phyloP scores from a whole-genome alignment of 1,140 invertebrate species.

The Drosophila mauritiana region DNA sequence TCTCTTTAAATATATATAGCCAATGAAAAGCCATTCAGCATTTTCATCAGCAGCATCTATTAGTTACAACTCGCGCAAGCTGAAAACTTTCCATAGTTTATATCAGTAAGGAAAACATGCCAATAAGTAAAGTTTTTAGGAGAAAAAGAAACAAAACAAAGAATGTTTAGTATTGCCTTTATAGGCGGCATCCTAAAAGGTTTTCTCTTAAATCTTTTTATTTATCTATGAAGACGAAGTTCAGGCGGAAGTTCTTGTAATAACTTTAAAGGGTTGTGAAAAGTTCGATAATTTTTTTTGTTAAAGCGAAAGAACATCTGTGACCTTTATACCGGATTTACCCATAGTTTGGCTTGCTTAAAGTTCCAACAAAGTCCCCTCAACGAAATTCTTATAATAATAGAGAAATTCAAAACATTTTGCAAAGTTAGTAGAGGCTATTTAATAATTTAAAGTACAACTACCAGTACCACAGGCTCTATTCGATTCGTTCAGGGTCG shows the following conservation, averaged over 20 bases:
- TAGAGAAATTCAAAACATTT: too few species aligned
- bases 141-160: background rate
- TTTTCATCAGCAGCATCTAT: conserved; percentile 13
- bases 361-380: too few species aligned
- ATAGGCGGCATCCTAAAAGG: background rate
- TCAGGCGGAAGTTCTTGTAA: background rate
- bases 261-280: background rate
- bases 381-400: too few species aligned
- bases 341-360: too few species aligned
- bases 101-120: background rate
- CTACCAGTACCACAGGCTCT: background rate
- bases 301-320: too few species aligned
- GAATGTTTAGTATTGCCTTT: background rate
- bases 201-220: background rate
- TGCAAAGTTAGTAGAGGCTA: background rate
- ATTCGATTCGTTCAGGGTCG: conserved; percentile 15
- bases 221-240: background rate
- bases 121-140: background rate
- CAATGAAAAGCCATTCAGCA: conserved; percentile 53
- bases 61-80: conserved; percentile 5
- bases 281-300: background rate
- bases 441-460: background rate
- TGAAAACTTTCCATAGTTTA: conserved; percentile 14
- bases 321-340: too few species aligned
- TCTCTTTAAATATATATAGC: conserved; percentile 58